A percentile compares a stretch with the other conserved stretches of the same genome.
Conservation (phyloP, 2,888 invertebrate species). For the Steromphala cineraria region DNA sequence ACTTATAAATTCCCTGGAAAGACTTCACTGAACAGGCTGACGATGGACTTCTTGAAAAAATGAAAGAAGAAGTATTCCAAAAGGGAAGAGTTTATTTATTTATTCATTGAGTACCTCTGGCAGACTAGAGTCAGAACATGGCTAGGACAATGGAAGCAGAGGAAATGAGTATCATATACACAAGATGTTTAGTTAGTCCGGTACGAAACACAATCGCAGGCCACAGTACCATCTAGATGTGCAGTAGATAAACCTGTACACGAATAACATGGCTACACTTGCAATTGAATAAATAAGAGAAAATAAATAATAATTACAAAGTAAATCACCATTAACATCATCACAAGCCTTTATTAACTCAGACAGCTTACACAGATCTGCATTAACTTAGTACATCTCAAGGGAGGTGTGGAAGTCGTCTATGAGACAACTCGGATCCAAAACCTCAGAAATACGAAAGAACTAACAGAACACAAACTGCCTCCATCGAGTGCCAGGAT, state of each 20-base stretch:
- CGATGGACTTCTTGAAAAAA: not conserved
- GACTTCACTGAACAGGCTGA: not conserved
- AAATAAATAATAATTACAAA: constrained; percentile 15
- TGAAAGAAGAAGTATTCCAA: constrained; percentile 1
- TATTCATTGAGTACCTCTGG: constrained; percentile 20
- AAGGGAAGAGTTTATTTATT: constrained; percentile 23
- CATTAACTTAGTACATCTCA: too few species aligned
- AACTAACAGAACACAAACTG: too few species aligned
- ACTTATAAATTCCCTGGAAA: too few species aligned
- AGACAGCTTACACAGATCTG: too few species aligned
- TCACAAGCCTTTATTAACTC: constrained; percentile 1
- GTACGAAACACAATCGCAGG: not conserved
- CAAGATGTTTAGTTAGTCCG: not conserved
- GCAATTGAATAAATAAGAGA: constrained; percentile 10
- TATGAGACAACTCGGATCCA: too few species aligned
- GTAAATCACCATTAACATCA: constrained; percentile 5
- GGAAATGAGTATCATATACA: constrained; percentile 10
- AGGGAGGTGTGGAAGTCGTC: too few species aligned
- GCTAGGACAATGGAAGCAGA: constrained; percentile 18
- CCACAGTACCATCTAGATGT: not conserved
- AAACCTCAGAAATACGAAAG: too few species aligned
- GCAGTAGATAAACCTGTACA: not conserved
- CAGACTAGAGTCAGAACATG: constrained; percentile 16
- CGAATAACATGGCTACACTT: not conserved
- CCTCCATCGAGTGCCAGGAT: too few species aligned